Conservation (phyloP, 2,888 invertebrate genomes). For the Poecilus cupreus region DNA sequence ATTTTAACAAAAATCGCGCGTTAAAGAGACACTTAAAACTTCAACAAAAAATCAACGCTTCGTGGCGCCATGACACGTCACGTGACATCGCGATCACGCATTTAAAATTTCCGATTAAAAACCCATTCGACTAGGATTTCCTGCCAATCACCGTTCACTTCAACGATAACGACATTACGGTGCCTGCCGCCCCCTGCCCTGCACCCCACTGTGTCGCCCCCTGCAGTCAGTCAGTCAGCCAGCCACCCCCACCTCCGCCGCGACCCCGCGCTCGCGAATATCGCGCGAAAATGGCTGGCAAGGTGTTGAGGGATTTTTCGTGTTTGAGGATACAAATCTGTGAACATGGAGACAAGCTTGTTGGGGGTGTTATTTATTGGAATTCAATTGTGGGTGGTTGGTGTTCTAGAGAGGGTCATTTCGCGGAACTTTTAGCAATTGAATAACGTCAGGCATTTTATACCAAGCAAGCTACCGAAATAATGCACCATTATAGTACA, state of each 20-base stretch:
- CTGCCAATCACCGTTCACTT: conserved; percentile 58
- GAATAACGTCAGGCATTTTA: too few species aligned
- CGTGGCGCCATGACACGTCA: conserved; percentile 47
- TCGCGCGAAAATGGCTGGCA: background rate
- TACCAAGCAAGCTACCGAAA: too few species aligned
- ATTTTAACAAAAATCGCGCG: conserved; percentile 41
- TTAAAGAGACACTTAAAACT: conserved; percentile 38
- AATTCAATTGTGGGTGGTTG: too few species aligned
- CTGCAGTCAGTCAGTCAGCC: background rate
- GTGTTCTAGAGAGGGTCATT: too few species aligned
- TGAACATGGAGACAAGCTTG: too few species aligned
- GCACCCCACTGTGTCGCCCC: background rate
- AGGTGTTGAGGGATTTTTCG: background rate
- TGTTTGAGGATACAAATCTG: too few species aligned
- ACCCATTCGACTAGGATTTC: conserved; percentile 59
- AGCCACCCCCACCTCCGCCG: background rate
- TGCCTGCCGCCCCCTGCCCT: background rate
- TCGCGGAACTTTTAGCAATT: too few species aligned
- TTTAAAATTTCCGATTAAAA: conserved; percentile 59
- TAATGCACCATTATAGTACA: too few species aligned
- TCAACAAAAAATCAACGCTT: background rate
- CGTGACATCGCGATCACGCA: conserved; percentile 52
- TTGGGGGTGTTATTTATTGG: too few species aligned
- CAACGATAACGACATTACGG: conserved; percentile 57
- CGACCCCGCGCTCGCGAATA: background rate